Evolutionary conservation across 53 echinoderm and acorn worm genomes (phyloP), one percentile per base, ranked within the genome.

Genomic region (Stichopus horrens): DNA sequence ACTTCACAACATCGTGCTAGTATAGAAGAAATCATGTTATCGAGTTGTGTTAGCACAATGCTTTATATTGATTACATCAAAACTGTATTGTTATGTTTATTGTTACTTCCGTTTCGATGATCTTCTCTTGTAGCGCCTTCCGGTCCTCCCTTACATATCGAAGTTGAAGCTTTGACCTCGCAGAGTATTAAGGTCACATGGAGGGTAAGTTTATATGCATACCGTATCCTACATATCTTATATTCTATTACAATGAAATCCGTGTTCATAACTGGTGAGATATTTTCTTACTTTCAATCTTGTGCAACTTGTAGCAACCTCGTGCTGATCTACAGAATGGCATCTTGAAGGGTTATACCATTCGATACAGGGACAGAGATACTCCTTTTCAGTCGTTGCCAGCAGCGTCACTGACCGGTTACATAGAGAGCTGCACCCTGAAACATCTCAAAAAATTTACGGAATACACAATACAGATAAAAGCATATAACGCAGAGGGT

Each of bases 291-390:
- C 86, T 71, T 13, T 10, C 20, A 19, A 23, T 7, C 83, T 11
- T 20, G 23, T 51, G 74, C 4, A 8, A 68, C 52, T 65, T 16
- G 21, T 71, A 98, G 98, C 98, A 98, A 98, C 95, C 98, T 8
- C 82, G 95, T 59, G 98, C 95, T 5, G 95, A 95, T 87, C 90
- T 91, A 0, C 95, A 98, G 55, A 98, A 98, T 82, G 98, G 98
- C 19, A 90, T 93, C 59, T 74, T 98, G 13, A 91, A 90, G 4
- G 98, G 98, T 16, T 98, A 95, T 73, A 94, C 94, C 58, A 98
- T 95, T 74, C 94, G 94, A 54, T 95, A 98, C 86, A 89, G 93
- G 57, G 98, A 98, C 80, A 86, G 86, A 4, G 74, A 89, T 18
- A 94, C 98, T 11, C 95, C 98, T 2, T 95, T 90, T 66, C 99